phyloP scores from a whole-genome alignment of 1,140 invertebrate genomes.

The Cylas formicarius region DNA sequence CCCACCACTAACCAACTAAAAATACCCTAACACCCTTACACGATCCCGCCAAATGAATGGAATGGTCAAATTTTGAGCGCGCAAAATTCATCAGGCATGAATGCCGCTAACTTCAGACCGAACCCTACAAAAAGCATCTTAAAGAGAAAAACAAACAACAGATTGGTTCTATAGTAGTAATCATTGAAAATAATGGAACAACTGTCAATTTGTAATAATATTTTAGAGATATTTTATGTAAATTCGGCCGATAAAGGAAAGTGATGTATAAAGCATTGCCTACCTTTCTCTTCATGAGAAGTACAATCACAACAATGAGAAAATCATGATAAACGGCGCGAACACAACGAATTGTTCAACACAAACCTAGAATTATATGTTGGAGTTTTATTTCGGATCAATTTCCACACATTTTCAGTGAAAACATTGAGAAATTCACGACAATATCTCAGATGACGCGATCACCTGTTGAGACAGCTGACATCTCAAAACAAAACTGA shows the following conservation, averaged over 20 bases:
- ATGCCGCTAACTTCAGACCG: slow-evolving; percentile 18
- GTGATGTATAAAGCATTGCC: slow-evolving; percentile 13
- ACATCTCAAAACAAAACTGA: slow-evolving; percentile 19
- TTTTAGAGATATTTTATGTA: neutral
- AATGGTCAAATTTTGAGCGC: slow-evolving; percentile 23
- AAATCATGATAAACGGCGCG: neutral
- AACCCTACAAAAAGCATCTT: slow-evolving; percentile 1
- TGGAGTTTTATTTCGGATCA: slow-evolving; percentile 2
- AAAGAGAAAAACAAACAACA: neutral
- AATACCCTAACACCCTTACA: slow-evolving; percentile 22
- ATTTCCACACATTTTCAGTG: slow-evolving; percentile 10
- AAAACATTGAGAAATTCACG: slow-evolving; percentile 7
- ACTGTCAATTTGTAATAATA: slow-evolving; percentile 7
- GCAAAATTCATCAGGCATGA: slow-evolving; percentile 15
- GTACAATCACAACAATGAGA: slow-evolving; percentile 16
- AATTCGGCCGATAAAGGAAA: slow-evolving; percentile 19
- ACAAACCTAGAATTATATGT: slow-evolving; percentile 3
- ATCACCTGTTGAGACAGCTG: slow-evolving; percentile 24
- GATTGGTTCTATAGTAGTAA: neutral
- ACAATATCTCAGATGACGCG: slow-evolving; percentile 8
- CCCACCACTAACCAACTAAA: slow-evolving; percentile 21
- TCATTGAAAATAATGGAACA: neutral
- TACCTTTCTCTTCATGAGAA: neutral
- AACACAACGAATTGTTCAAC: slow-evolving; percentile 7
- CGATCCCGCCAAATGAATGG: slow-evolving; percentile 22